phyloP scores from a whole-genome alignment of 2,797 vertebrate genomes.

The Oceanodroma leucorhoa region DNA sequence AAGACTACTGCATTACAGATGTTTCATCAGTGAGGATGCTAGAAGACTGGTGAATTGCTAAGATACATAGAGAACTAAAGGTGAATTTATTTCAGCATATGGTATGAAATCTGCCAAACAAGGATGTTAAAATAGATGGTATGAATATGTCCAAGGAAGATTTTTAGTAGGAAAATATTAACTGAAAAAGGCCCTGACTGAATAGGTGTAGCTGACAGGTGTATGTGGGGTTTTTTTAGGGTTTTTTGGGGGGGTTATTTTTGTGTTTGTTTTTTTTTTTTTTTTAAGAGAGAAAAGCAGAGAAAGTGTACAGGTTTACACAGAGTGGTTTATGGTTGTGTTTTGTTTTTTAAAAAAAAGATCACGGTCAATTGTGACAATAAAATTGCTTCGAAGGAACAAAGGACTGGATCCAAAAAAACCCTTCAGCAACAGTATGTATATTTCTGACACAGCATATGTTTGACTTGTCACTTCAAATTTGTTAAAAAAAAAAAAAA shows the following conservation, averaged over 20 bases:
- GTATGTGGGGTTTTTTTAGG: not conserved
- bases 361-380: not conserved
- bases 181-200: not conserved
- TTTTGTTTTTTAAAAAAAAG: not conserved
- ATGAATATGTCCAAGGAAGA: not conserved
- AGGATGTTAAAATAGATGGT: not conserved
- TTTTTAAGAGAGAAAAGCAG: not conserved
- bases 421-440: not conserved
- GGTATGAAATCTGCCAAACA: not conserved
- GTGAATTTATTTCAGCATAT: not conserved
- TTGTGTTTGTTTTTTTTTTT: accelerated
- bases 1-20: not conserved
- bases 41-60: not conserved
- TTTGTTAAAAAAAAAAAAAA: not conserved
- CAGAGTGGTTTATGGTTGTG: not conserved
- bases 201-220: not conserved
- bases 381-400: not conserved
- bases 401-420: not conserved
- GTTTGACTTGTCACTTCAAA: slow-evolving; percentile 6
- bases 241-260: accelerated
- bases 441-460: slow-evolving; percentile 22
- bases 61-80: not conserved
- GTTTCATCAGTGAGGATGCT: not conserved
- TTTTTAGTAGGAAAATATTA: not conserved
- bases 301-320: not conserved